These are phyloP conservation scores for Cephalopterus ornatus DNA, from an alignment of 2,113 vertebrate genomes.

Conservation along the genomic window DNA sequence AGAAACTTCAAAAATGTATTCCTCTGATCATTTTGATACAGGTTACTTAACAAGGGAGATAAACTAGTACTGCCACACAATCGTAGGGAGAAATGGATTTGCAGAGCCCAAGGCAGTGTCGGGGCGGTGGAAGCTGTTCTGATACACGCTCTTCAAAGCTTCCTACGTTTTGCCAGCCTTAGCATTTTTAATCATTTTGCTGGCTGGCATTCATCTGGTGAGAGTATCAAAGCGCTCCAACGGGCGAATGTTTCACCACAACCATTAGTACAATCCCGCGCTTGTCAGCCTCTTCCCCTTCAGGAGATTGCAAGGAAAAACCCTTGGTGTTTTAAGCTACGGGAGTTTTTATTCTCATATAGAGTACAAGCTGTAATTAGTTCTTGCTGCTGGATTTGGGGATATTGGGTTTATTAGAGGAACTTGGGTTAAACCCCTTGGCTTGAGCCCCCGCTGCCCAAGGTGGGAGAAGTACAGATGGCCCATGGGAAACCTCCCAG, in stretches of 20 bases:
- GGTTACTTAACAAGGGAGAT: constrained; percentile 66
- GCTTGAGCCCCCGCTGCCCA: background rate
- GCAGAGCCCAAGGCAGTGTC: constrained; percentile 40
- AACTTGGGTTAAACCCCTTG: background rate
- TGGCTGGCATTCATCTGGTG: constrained; percentile 51
- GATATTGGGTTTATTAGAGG: background rate
- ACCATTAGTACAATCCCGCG: background rate
- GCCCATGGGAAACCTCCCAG: background rate
- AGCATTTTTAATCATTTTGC: constrained; percentile 67
- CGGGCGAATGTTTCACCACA: background rate
- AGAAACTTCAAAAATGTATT: constrained; percentile 58
- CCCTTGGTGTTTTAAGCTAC: background rate
- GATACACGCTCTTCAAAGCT: constrained; percentile 59
- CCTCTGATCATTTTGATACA: constrained; percentile 61
- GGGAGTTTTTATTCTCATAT: background rate
- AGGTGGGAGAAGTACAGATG: background rate
- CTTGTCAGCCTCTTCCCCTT: background rate
- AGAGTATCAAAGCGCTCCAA: constrained; percentile 29
- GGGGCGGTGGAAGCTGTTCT: constrained; percentile 22
- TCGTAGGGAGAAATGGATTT: constrained; percentile 61
- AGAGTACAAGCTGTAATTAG: background rate
- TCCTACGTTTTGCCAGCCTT: constrained; percentile 54
- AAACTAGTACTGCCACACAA: constrained; percentile 40
- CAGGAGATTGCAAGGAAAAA: background rate
- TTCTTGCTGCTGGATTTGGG: background rate